These are phyloP conservation scores for Gadus macrocephalus DNA, from an alignment of 2,113 vertebrate genomes.

Conservation along the genomic window DNA sequence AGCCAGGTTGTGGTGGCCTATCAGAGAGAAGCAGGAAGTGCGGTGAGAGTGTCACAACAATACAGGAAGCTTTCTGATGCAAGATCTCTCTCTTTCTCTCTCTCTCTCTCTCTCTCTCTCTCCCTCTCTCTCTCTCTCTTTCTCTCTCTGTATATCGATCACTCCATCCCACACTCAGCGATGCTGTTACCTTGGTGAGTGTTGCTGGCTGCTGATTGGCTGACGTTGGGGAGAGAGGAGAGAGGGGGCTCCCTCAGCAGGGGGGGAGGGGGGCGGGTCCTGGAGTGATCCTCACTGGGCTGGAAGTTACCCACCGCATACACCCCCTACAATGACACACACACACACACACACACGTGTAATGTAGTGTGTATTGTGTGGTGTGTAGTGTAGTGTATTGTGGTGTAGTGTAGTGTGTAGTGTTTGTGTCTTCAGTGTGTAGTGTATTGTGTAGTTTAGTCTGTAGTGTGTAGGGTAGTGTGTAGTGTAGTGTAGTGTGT, in stretches of 20 bases:
- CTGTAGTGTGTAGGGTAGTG: slow-evolving; percentile 4
- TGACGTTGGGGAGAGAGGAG: slow-evolving; percentile 80
- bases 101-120: too few species aligned
- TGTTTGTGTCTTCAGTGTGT: not conserved
- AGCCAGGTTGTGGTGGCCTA: slow-evolving; percentile 70
- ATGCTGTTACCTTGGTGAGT: slow-evolving; percentile 52
- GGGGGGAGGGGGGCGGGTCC: slow-evolving; percentile 49
- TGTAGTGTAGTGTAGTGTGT: not conserved
- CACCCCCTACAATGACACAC: slow-evolving; percentile 73
- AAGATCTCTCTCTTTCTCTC: too few species aligned
- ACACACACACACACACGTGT: slow-evolving; percentile 7
- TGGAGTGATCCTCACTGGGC: slow-evolving; percentile 81
- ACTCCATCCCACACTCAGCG: too few species aligned
- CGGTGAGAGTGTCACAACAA: too few species aligned
- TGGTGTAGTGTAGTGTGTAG: not conserved
- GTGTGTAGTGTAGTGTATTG: too few species aligned
- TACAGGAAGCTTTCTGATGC: too few species aligned
- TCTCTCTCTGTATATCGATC: too few species aligned
- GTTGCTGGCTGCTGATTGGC: slow-evolving; percentile 79
- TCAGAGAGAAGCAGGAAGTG: not conserved
- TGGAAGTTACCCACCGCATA: slow-evolving; percentile 93
- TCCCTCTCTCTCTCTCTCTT: too few species aligned
- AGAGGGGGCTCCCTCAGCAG: slow-evolving; percentile 80
- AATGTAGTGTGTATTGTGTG: not conserved
- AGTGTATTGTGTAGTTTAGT: not conserved